Evolutionary conservation across 2,113 vertebrate genomes (phyloP).

Genomic region (Ciconia boyciana): DNA sequence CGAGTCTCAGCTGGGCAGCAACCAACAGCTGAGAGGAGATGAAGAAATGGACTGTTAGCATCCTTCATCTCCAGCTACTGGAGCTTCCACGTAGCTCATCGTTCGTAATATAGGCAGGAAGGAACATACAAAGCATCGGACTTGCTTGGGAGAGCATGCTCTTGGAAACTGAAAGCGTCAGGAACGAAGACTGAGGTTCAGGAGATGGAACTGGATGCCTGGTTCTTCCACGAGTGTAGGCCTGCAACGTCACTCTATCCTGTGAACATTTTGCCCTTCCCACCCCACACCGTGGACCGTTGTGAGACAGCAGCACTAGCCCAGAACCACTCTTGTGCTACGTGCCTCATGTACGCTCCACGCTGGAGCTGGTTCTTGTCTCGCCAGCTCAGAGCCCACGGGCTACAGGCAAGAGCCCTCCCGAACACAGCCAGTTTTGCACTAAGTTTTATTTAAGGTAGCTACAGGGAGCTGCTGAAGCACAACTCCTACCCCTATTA

Average conservation of each 20-base stretch:
- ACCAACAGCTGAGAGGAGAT: not conserved
- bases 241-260: too few species aligned
- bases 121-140: not conserved
- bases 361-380: not conserved
- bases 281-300: rapidly evolving
- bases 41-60: not conserved
- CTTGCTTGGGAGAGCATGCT: rapidly evolving
- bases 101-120: rapidly evolving
- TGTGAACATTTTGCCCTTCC: not conserved
- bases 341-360: not conserved
- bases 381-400: rapidly evolving
- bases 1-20: not conserved
- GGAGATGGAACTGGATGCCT: not conserved
- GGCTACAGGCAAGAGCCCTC: not conserved
- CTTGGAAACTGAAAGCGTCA: not conserved
- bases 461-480: not conserved
- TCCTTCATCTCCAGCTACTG: not conserved
- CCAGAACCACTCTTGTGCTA: not conserved
- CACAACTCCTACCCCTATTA: not conserved
- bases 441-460: not conserved
- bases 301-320: not conserved
- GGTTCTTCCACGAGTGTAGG: rapidly evolving
- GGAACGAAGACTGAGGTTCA: not conserved
- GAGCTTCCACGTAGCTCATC: not conserved
- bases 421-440: not conserved